These are phyloP conservation scores for Tiliacea aurago DNA, from an alignment of 2,888 invertebrate genomes.

Conservation along the genomic window DNA sequence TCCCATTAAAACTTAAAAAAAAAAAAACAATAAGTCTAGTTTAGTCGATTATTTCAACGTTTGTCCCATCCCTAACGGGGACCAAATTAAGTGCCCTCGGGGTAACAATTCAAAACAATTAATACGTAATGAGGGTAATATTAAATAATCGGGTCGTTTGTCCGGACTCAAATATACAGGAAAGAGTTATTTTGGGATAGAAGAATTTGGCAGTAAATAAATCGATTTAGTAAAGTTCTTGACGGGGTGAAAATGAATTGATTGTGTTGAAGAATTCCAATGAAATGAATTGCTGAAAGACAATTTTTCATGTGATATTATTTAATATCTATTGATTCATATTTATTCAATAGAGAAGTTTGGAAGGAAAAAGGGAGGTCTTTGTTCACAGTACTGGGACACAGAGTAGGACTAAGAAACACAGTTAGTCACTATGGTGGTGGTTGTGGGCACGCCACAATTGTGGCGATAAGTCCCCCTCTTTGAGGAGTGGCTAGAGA, in stretches of 20 bases:
- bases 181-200: conserved; percentile 18
- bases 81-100: conserved; percentile 52
- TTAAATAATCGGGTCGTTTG: conserved; percentile 56
- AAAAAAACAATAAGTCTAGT: not conserved
- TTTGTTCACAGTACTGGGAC: too few species aligned
- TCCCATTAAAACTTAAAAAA: not conserved
- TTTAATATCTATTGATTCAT: too few species aligned
- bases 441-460: too few species aligned
- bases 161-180: conserved; percentile 20
- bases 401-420: too few species aligned
- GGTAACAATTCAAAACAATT: conserved; percentile 62
- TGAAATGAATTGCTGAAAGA: not conserved
- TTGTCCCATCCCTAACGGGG: conserved; percentile 36
- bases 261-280: not conserved
- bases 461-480: too few species aligned
- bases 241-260: not conserved
- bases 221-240: conserved; percentile 7
- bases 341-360: too few species aligned
- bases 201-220: conserved; percentile 13
- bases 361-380: too few species aligned
- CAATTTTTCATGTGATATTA: too few species aligned
- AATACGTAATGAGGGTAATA: conserved; percentile 52
- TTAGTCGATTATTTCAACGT: conserved; percentile 22
- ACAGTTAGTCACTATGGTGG: too few species aligned
- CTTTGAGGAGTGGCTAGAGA: too few species aligned